Evolutionary conservation across 2,888 invertebrate genomes (phyloP), one percentile per base, ranked within the genome.

Genomic region (Noctua janthe): DNA sequence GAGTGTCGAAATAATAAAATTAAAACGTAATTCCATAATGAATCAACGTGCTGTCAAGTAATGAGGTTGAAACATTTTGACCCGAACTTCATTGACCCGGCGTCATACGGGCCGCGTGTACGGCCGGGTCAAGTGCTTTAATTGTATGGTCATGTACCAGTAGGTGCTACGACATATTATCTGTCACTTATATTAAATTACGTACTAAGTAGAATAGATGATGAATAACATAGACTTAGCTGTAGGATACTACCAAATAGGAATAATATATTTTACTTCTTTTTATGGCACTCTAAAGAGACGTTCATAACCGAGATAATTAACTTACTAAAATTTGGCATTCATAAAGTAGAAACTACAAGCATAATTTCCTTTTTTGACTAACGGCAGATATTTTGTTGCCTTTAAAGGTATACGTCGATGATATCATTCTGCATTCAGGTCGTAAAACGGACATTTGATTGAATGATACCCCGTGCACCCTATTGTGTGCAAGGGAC

Each of bases 51-150:
- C 74, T 85, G 84, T 89, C 88, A 87, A 88, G 83, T 87, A 90
- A 91, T 91, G 86, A 88, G 89, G 90, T 91, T 89, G 87, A 87
- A 91, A 84, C 86, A 89, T 91, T 78, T 92, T 92, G 92, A 92
- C 92, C 93, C 90, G 80, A 80, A 80, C 92, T 90, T 92, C 91
- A 92, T 93, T 93, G 94, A 94, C 93, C 93, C 89, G 84, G 76
- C 88, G 86, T 88, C 89, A 92, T 88, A 88, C 91, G 92, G 91
- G 93, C 93, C 92, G 91, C 90, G 77, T 89, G 83, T 89, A 78
- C 77, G 86, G 81, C 69, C 90, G 91, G 95, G 95, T 96, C 95
- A 96, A 96, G 94, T 95, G 94, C 84, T 92, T 93, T 94, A 95
- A 95, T 95, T 95, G 94, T 92, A 66, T 76, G 85, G 76, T 84